Evolutionary conservation across 1,140 invertebrate species (phyloP).

Genomic region (Megalopta genalis): DNA sequence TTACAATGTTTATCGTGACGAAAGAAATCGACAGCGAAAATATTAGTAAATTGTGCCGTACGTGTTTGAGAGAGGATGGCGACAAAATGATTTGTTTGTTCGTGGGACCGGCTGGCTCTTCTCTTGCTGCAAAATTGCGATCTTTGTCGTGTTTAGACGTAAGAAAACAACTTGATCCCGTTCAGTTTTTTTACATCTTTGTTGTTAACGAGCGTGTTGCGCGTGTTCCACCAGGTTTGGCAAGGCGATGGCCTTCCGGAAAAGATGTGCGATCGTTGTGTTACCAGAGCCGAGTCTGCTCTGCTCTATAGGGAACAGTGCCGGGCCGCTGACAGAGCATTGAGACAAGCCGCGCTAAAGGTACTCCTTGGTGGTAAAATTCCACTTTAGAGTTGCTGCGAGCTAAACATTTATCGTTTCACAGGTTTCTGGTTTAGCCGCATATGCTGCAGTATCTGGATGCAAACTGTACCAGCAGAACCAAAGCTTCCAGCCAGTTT

Average conservation of each 20-base stretch:
- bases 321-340: slow-evolving; percentile 75
- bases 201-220: not conserved
- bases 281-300: slow-evolving; percentile 78
- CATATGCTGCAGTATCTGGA: slow-evolving; percentile 64
- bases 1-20: slow-evolving; percentile 76
- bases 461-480: slow-evolving; percentile 74
- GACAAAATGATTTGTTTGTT: slow-evolving; percentile 79
- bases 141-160: slow-evolving; percentile 77
- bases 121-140: slow-evolving; percentile 76
- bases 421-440: slow-evolving; percentile 71
- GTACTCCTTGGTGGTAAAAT: slow-evolving; percentile 44
- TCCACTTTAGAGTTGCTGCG: no score
- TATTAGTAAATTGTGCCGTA: slow-evolving; percentile 77
- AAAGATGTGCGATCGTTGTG: slow-evolving; percentile 77
- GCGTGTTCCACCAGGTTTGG: slow-evolving; percentile 67
- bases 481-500: slow-evolving; percentile 63
- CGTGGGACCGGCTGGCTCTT: slow-evolving; percentile 76
- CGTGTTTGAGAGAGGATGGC: slow-evolving; percentile 77
- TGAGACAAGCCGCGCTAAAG: slow-evolving; percentile 75
- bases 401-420: not conserved
- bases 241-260: slow-evolving; percentile 78
- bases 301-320: slow-evolving; percentile 78
- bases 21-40: slow-evolving; percentile 79
- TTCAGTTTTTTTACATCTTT: not conserved
- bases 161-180: slow-evolving; percentile 1